Evolutionary conservation across 2,888 invertebrate genomes (phyloP).

Genomic region (Julus scanicus): DNA sequence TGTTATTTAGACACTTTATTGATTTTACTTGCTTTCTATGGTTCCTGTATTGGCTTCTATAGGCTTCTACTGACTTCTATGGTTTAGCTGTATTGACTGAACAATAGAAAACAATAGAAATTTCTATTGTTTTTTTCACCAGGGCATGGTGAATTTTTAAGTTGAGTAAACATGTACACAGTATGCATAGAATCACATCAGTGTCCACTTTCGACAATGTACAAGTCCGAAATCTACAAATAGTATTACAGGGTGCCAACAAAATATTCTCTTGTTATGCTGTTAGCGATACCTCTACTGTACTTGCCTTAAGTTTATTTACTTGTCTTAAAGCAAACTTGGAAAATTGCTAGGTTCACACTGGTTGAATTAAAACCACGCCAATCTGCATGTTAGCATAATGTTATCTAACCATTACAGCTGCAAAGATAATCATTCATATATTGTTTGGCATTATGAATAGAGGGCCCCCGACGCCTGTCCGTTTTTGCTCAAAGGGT

Average conservation of each 20-base stretch:
- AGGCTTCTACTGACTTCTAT: too few species aligned
- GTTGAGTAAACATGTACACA: too few species aligned
- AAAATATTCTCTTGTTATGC: neutral
- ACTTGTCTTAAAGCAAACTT: neutral
- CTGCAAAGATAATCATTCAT: constrained; percentile 28
- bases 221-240: neutral
- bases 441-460: constrained; percentile 33
- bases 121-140: too few species aligned
- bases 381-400: constrained; percentile 1
- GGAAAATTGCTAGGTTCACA: neutral
- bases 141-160: too few species aligned
- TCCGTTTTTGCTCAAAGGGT: constrained; percentile 22
- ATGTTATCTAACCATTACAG: constrained; percentile 33
- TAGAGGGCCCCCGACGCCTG: constrained; percentile 22
- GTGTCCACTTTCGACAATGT: too few species aligned
- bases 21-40: too few species aligned
- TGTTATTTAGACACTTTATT: too few species aligned
- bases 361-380: neutral
- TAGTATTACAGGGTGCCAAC: neutral
- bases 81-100: too few species aligned
- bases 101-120: too few species aligned
- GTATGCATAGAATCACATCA: too few species aligned
- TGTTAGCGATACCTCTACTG: too few species aligned
- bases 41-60: too few species aligned
- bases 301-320: neutral